Evolutionary conservation across 2,113 vertebrate genomes (phyloP).

Genomic region (Chaetura pelagica): DNA sequence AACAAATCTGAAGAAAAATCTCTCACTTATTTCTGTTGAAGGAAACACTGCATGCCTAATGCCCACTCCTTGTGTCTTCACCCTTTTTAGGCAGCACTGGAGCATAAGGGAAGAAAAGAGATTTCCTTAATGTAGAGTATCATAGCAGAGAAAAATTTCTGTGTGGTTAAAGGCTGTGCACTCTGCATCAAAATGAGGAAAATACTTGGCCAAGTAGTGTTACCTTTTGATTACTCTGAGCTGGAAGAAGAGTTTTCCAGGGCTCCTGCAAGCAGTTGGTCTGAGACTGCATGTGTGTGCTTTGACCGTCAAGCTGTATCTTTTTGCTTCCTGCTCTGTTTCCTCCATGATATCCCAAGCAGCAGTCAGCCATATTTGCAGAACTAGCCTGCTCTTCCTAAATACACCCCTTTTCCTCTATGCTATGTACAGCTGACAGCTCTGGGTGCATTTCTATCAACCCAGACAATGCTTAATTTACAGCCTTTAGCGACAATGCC

Average conservation of each 20-base stretch:
- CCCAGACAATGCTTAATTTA: not conserved
- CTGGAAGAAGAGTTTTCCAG: not conserved
- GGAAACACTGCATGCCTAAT: not conserved
- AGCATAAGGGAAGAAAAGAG: not conserved
- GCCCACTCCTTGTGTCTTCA: not conserved
- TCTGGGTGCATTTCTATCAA: not conserved
- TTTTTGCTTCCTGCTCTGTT: not conserved
- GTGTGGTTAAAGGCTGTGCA: not conserved
- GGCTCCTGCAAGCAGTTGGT: not conserved
- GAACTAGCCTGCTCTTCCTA: not conserved
- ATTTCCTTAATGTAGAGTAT: not conserved
- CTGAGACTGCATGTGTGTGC: accelerated
- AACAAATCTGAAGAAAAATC: not conserved
- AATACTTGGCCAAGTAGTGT: not conserved
- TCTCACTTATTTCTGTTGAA: not conserved
- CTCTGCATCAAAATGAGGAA: not conserved
- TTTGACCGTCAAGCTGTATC: not conserved
- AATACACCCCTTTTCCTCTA: not conserved
- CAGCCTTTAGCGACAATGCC: constrained; percentile 1
- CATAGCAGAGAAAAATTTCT: not conserved
- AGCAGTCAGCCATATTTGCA: not conserved
- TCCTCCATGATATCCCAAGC: not conserved
- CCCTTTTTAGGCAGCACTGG: not conserved
- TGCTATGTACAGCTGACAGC: not conserved
- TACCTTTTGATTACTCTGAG: not conserved